Conservation (phyloP, 2,113 vertebrate genomes). For the Pseudois nayaur region DNA sequence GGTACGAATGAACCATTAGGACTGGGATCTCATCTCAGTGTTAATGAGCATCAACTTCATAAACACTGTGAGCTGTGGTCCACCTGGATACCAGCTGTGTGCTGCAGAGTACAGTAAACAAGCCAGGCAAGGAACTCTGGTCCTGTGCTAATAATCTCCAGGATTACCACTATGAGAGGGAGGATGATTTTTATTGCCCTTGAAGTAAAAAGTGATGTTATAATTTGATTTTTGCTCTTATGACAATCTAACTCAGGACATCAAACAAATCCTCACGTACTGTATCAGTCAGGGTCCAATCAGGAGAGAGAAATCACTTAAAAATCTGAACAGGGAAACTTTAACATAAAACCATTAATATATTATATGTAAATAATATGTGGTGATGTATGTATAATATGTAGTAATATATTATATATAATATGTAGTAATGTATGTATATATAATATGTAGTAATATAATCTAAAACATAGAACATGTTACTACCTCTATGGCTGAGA, state of each 20-base stretch:
- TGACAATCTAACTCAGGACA: not conserved
- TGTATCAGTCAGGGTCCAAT: not conserved
- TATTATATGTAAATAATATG: not conserved
- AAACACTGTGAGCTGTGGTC: not conserved
- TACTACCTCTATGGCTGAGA: not conserved
- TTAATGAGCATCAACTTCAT: not conserved
- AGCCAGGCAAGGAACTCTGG: not conserved
- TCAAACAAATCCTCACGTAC: not conserved
- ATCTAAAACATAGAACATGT: not conserved
- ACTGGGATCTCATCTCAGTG: not conserved
- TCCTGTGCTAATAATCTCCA: not conserved
- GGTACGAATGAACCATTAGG: not conserved
- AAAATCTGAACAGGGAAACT: not conserved
- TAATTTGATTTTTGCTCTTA: not conserved
- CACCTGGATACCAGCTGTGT: fast-evolving
- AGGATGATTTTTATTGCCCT: not conserved
- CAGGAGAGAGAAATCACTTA: not conserved
- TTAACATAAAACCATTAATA: not conserved
- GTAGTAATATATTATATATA: not conserved
- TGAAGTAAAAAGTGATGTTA: not conserved
- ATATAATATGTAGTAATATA: not conserved
- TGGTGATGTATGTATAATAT: not conserved
- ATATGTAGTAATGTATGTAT: not conserved
- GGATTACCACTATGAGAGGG: not conserved
- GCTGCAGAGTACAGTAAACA: fast-evolving